Evolutionary conservation across 1,140 invertebrate species (phyloP).

Genomic region (honey bee (Apis mellifera)): DNA sequence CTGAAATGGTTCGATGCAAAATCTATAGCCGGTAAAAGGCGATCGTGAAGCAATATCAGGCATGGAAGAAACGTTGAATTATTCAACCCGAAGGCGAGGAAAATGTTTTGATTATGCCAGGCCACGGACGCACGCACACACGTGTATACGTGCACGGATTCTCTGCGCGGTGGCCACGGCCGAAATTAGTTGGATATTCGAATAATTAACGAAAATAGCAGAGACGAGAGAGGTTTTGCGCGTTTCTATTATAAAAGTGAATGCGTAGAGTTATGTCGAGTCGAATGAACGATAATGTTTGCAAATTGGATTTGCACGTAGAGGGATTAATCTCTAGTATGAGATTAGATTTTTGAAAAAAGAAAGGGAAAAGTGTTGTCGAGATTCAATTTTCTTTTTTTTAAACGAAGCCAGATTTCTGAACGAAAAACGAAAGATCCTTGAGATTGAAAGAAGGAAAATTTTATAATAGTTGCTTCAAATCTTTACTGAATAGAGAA

Average conservation of each 20-base stretch:
- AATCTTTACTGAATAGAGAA: rapidly evolving
- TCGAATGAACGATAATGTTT: neutral
- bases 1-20: constrained; percentile 9
- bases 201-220: constrained; percentile 33
- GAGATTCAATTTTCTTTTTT: no score
- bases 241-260: neutral
- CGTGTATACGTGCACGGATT: neutral
- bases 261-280: neutral
- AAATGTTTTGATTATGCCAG: constrained; percentile 62
- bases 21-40: constrained; percentile 38
- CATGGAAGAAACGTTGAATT: constrained; percentile 47
- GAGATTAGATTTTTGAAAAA: neutral
- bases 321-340: no score
- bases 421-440: neutral
- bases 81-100: constrained; percentile 43
- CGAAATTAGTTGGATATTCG: constrained; percentile 15
- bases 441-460: no score
- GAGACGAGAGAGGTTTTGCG: no score
- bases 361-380: neutral
- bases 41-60: constrained; percentile 1
- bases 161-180: neutral
- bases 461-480: neutral
- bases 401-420: no score
- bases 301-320: neutral
- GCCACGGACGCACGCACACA: constrained; percentile 4